Percentiles rank a stretch among this genome's conserved stretches.
These are phyloP conservation scores for Ceratina japonica DNA, from an alignment of 1,140 invertebrate genomes.

Conservation along the genomic window DNA sequence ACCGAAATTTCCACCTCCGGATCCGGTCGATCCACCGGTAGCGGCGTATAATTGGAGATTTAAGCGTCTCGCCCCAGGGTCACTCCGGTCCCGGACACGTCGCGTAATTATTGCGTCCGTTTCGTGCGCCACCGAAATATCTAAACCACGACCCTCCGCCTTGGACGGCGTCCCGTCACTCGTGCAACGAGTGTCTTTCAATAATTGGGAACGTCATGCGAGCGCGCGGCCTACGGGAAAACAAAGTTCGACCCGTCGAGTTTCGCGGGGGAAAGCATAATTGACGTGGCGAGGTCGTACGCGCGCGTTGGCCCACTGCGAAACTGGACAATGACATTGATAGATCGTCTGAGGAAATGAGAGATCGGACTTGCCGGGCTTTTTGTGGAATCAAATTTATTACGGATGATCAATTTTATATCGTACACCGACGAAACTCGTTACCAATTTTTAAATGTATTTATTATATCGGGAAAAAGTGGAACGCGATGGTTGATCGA, in stretches of 20 bases:
- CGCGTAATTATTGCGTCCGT: slow-evolving; percentile 43
- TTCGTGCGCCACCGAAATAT: slow-evolving; percentile 33
- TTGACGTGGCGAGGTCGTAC: not conserved
- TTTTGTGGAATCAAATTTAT: too few species aligned
- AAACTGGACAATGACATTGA: not conserved
- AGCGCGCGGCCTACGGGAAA: slow-evolving; percentile 16
- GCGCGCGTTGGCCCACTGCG: not conserved
- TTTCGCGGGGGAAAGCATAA: slow-evolving; percentile 22
- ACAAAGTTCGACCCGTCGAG: slow-evolving; percentile 7
- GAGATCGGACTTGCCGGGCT: too few species aligned
- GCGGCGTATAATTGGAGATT: slow-evolving; percentile 28
- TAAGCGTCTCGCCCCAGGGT: slow-evolving; percentile 18
- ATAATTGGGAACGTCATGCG: slow-evolving; percentile 43
- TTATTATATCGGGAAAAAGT: too few species aligned
- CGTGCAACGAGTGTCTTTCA: not conserved
- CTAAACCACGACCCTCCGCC: slow-evolving; percentile 31
- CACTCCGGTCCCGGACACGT: slow-evolving; percentile 1
- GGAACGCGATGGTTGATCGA: too few species aligned
- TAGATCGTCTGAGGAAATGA: too few species aligned
- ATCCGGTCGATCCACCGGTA: not conserved
- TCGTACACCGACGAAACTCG: too few species aligned
- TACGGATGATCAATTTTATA: too few species aligned
- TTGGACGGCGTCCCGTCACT: not conserved
- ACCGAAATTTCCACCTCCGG: not conserved
- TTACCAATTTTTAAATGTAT: too few species aligned